Evolutionary conservation across 2,113 vertebrate genomes (phyloP).

Genomic region (Menidia beryllina): DNA sequence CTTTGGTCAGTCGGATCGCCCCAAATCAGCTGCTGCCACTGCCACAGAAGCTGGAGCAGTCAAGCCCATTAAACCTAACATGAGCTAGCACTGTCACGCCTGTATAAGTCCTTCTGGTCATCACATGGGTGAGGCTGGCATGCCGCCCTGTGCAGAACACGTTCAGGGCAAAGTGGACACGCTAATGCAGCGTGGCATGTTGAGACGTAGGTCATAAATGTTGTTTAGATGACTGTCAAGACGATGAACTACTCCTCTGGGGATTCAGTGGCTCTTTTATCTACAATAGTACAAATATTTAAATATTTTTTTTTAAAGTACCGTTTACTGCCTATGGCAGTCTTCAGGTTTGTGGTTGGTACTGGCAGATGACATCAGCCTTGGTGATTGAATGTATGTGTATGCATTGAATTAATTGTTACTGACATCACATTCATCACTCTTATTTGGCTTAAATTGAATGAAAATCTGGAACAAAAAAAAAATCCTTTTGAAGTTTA

Average conservation of each 20-base stretch:
- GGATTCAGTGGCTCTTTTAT: conserved; percentile 47
- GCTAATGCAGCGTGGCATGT: conserved; percentile 24
- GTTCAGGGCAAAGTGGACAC: not conserved
- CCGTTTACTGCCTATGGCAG: conserved; percentile 29
- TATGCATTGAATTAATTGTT: conserved; percentile 17
- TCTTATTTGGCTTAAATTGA: not conserved
- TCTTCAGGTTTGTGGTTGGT: conserved; percentile 15
- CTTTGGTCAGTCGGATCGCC: conserved; percentile 59
- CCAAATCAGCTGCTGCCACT: conserved; percentile 60
- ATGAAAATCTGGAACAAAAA: not conserved
- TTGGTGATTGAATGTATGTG: conserved; percentile 26
- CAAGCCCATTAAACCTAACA: not conserved
- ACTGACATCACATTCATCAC: conserved; percentile 21
- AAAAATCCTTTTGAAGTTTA: not conserved
- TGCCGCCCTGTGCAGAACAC: conserved; percentile 1
- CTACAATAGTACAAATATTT: conserved; percentile 25
- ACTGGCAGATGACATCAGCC: conserved; percentile 48
- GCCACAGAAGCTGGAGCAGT: conserved; percentile 36
- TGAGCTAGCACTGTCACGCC: not conserved
- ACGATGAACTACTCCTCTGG: conserved; percentile 56
- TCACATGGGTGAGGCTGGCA: not conserved
- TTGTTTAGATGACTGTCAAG: conserved; percentile 61
- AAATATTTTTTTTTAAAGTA: no score
- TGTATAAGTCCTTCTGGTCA: not conserved
- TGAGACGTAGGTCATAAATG: conserved; percentile 44